Conservation (phyloP, 2,888 invertebrate species). For the Zaprionus obscuricornis region DNA sequence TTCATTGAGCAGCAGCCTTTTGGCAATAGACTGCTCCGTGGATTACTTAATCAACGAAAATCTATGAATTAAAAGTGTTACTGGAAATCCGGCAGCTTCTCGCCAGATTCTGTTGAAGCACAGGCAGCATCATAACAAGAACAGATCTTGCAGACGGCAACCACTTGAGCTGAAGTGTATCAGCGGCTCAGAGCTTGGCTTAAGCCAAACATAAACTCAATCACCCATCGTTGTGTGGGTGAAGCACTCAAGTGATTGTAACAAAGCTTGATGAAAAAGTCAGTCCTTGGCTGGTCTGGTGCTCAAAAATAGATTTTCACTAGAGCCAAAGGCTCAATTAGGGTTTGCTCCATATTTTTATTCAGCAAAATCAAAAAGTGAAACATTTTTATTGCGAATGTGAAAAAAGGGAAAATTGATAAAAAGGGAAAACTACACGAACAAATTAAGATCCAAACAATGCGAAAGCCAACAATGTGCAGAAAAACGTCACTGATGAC, state of each 20-base stretch:
- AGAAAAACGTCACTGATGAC: constrained; percentile 81
- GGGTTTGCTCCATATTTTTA: constrained; percentile 20
- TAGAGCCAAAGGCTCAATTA: constrained; percentile 11
- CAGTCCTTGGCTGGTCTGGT: constrained; percentile 29
- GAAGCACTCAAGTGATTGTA: constrained; percentile 1
- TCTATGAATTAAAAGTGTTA: constrained; percentile 72
- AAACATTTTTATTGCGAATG: constrained; percentile 47
- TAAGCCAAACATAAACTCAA: constrained; percentile 53
- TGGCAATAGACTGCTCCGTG: constrained; percentile 29
- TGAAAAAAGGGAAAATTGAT: constrained; percentile 29
- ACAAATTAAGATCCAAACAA: constrained; percentile 74
- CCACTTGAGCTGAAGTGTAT: constrained; percentile 43
- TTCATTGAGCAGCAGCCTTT: constrained; percentile 55
- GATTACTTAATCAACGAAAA: constrained; percentile 72
- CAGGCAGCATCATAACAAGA: neutral
- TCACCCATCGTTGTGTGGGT: constrained; percentile 12
- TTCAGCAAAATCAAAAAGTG: constrained; percentile 56
- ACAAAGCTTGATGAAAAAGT: constrained; percentile 32
- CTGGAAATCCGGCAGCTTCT: constrained; percentile 54
- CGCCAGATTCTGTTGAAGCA: constrained; percentile 37
- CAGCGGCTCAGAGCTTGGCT: constrained; percentile 40
- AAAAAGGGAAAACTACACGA: constrained; percentile 56
- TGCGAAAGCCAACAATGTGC: constrained; percentile 67
- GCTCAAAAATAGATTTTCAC: constrained; percentile 9
- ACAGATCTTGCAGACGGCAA: neutral